phyloP scores from a whole-genome alignment of 2,797 vertebrate species.

The Myotis myotis region DNA sequence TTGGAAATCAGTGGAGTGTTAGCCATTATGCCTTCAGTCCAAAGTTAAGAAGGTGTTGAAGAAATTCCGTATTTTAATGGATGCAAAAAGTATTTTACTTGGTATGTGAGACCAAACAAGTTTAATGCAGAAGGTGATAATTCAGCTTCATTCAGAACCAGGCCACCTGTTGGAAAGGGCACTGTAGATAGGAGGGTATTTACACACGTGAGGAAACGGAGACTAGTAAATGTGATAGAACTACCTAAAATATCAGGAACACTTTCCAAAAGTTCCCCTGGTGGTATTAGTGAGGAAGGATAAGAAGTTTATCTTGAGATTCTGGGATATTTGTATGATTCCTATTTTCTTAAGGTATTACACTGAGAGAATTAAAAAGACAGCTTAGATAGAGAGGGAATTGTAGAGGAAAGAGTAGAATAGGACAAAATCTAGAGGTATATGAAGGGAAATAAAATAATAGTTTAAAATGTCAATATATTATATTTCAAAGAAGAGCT shows the following conservation, averaged over 20 bases:
- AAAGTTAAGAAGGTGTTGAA: neutral
- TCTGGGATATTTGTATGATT: neutral
- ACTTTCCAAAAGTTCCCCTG: neutral
- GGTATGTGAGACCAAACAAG: neutral
- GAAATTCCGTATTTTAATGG: neutral
- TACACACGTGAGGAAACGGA: neutral
- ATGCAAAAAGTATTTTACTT: neutral
- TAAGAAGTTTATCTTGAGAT: neutral
- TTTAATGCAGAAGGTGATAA: neutral
- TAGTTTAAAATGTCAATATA: neutral
- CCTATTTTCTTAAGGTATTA: neutral
- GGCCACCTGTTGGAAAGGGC: neutral
- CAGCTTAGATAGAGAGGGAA: neutral
- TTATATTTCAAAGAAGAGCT: neutral
- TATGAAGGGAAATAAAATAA: neutral
- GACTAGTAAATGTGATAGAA: neutral
- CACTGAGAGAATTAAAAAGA: neutral
- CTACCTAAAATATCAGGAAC: fast-evolving
- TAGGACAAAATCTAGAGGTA: neutral
- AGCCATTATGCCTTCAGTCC: neutral
- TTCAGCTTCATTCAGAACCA: neutral
- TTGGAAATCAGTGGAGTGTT: neutral
- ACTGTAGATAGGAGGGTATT: neutral
- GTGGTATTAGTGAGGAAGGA: neutral
- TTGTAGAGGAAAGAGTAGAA: neutral